Conservation (phyloP, 2,113 vertebrate genomes). For the Heptranchias perlo region DNA sequence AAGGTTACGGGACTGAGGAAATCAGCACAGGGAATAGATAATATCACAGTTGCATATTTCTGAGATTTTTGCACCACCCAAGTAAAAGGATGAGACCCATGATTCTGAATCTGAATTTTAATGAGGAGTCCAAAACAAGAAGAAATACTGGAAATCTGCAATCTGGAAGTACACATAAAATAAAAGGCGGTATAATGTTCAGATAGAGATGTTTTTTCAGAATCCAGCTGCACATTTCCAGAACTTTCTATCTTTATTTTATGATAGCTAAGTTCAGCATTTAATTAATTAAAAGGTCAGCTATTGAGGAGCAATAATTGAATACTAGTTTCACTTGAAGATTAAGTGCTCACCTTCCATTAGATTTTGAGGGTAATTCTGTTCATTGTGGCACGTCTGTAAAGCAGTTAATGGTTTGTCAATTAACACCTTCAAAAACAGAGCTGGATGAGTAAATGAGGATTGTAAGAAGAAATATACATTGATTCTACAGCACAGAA, state of each 20-base stretch:
- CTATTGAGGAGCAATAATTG: not conserved
- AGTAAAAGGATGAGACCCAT: not conserved
- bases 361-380: not conserved
- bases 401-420: not conserved
- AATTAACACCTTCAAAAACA: not conserved
- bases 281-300: not conserved
- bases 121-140: not conserved
- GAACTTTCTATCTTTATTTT: not conserved
- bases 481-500: too few relatives aligned
- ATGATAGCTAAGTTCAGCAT: not conserved
- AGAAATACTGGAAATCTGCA: not conserved
- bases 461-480: not conserved
- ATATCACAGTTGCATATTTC: not conserved
- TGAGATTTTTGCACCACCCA: not conserved
- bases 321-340: not conserved
- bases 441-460: not conserved
- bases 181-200: not conserved
- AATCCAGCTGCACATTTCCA: not conserved
- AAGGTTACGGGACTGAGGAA: not conserved
- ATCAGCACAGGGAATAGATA: not conserved
- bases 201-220: not conserved
- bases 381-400: not conserved
- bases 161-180: not conserved
- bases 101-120: not conserved
- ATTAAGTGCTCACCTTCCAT: not conserved